phyloP scores from a whole-genome alignment of 2,888 invertebrate genomes.

The Agriopis marginaria region DNA sequence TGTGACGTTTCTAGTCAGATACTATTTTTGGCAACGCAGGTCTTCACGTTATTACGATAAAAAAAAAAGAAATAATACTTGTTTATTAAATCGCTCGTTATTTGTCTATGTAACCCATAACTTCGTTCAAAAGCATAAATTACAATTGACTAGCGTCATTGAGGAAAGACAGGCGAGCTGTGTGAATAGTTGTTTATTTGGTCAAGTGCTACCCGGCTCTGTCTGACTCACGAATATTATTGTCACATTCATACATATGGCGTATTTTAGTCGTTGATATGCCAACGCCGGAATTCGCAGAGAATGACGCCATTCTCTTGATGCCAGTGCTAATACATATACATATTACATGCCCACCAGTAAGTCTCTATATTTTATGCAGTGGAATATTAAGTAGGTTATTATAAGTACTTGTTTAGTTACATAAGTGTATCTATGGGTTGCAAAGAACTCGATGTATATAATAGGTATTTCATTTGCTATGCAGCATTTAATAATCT shows the following conservation, averaged over 20 bases:
- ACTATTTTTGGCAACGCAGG: slow-evolving; percentile 4
- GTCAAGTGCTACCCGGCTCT: slow-evolving; percentile 72
- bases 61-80: not conserved
- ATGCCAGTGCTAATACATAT: slow-evolving; percentile 55
- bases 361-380: slow-evolving; percentile 34
- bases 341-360: slow-evolving; percentile 22
- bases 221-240: slow-evolving; percentile 82
- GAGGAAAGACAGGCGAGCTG: slow-evolving; percentile 68
- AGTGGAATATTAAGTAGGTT: slow-evolving; percentile 28
- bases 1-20: slow-evolving; percentile 10
- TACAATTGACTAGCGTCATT: slow-evolving; percentile 54
- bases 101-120: slow-evolving; percentile 23
- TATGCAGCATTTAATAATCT: not conserved
- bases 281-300: slow-evolving; percentile 72
- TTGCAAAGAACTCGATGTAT: slow-evolving; percentile 3
- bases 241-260: slow-evolving; percentile 76
- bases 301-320: slow-evolving; percentile 80
- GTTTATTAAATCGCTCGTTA: not conserved
- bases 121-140: slow-evolving; percentile 29
- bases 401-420: slow-evolving; percentile 6
- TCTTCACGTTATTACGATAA: not conserved
- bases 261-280: slow-evolving; percentile 77
- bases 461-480: not conserved
- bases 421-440: slow-evolving; percentile 3
- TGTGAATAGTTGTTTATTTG: slow-evolving; percentile 79